These are phyloP conservation scores for Mesocentrotus franciscanus DNA, from an alignment of 53 echinoderm and acorn worm genomes.

Conservation along the genomic window DNA sequence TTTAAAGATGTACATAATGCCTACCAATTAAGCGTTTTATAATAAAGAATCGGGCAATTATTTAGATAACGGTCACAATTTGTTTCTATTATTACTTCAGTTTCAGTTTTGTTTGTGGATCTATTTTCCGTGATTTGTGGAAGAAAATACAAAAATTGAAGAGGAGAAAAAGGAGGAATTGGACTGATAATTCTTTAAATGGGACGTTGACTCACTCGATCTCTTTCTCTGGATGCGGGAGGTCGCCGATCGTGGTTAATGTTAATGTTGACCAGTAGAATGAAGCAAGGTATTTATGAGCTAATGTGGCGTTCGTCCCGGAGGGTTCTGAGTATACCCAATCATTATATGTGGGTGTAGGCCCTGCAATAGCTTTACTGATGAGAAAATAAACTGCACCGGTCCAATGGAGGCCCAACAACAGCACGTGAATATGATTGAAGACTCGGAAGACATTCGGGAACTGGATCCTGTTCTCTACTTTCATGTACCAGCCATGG, in stretches of 20 bases:
- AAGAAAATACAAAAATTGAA: too few species aligned
- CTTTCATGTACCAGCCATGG: constrained; percentile 73
- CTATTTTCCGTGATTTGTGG: too few species aligned
- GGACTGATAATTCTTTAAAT: background rate
- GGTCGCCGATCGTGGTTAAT: constrained; percentile 88
- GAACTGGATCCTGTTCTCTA: constrained; percentile 73
- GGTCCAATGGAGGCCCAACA: constrained; percentile 90
- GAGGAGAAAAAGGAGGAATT: too few species aligned
- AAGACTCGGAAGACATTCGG: constrained; percentile 82
- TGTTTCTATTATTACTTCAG: too few species aligned
- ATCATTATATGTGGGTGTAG: constrained; percentile 45
- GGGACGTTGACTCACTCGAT: constrained; percentile 80
- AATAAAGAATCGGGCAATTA: too few species aligned
- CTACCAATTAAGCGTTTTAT: too few species aligned
- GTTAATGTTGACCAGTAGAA: constrained; percentile 94
- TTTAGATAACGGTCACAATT: too few species aligned
- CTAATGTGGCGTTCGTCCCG: constrained; percentile 72
- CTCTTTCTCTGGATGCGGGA: constrained; percentile 76
- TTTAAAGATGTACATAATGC: too few species aligned
- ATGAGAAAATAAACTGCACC: constrained; percentile 82
- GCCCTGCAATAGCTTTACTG: constrained; percentile 51
- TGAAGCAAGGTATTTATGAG: constrained; percentile 83
- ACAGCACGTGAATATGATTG: constrained; percentile 78
- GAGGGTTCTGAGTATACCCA: constrained; percentile 79
- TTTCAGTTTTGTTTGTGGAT: too few species aligned